phyloP scores from a whole-genome alignment of 2,113 vertebrate species.

The Zosterops lateralis region DNA sequence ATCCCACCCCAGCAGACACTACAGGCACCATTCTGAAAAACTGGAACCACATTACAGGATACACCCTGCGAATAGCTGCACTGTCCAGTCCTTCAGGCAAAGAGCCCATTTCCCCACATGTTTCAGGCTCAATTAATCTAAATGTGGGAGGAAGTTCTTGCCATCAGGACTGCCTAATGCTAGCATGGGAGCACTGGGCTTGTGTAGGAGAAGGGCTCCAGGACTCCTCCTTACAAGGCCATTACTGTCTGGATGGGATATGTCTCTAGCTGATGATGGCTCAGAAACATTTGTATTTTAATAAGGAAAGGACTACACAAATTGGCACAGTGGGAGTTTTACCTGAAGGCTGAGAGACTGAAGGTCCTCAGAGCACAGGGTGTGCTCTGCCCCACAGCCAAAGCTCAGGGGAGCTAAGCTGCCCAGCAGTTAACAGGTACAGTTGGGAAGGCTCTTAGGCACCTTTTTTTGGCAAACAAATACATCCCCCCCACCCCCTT shows the following conservation, averaged over 20 bases:
- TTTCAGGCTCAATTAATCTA: background rate
- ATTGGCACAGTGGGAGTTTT: background rate
- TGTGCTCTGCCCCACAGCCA: background rate
- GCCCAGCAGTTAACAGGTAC: background rate
- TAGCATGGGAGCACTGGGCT: background rate
- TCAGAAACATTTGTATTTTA: background rate
- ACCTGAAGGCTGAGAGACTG: background rate
- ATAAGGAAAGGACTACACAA: background rate
- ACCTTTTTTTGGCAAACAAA: background rate
- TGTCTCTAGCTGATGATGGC: rapidly evolving
- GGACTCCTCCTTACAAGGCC: background rate
- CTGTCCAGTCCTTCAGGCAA: background rate
- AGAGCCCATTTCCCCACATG: background rate
- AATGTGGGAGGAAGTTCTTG: background rate
- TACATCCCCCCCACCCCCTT: background rate
- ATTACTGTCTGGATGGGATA: background rate
- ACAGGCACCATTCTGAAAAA: background rate
- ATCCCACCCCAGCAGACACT: background rate
- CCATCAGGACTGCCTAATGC: background rate
- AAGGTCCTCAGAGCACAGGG: background rate
- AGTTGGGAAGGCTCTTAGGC: background rate
- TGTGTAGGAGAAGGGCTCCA: rapidly evolving
- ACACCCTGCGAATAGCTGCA: background rate
- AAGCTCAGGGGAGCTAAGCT: background rate
- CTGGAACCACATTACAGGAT: background rate